Percentiles rank a stretch among this genome's conserved stretches.
Evolutionary conservation across 1,140 invertebrate species (phyloP).

Genomic region (Dinoponera quadriceps): DNA sequence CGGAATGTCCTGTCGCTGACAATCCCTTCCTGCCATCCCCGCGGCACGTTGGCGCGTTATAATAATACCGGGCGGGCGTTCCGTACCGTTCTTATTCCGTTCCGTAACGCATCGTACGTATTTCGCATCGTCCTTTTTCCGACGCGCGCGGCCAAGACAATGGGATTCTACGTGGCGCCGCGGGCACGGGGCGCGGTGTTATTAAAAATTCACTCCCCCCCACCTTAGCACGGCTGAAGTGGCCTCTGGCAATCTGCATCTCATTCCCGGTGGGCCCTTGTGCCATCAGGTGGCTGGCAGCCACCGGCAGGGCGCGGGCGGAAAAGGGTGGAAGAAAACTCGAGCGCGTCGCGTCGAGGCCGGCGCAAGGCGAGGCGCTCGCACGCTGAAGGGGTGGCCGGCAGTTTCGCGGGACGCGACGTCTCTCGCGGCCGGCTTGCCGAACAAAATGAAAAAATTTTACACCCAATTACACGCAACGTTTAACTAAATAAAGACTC

Average conservation of each 20-base stretch:
- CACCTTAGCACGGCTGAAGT: constrained; percentile 80
- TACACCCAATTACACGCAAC: constrained; percentile 79
- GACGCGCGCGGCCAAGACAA: constrained; percentile 79
- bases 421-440: constrained; percentile 13
- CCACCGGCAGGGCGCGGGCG: constrained; percentile 47
- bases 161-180: constrained; percentile 78
- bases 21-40: constrained; percentile 53
- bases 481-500: constrained; percentile 76
- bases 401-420: constrained; percentile 41
- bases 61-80: constrained; percentile 75
- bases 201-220: constrained; percentile 86
- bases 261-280: constrained; percentile 83
- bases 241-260: constrained; percentile 86
- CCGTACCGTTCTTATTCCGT: constrained; percentile 22
- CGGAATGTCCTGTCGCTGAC: constrained; percentile 70
- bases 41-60: constrained; percentile 74
- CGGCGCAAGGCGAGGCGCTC: constrained; percentile 28
- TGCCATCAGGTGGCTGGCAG: constrained; percentile 74
- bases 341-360: constrained; percentile 44
- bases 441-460: constrained; percentile 68
- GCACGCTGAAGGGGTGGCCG: constrained; percentile 16
- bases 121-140: constrained; percentile 71
- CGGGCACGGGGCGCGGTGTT: constrained; percentile 80
- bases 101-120: constrained; percentile 69
- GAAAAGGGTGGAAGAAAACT: constrained; percentile 72